Evolutionary conservation across 1,140 invertebrate species (phyloP).

Genomic region (Drosophila bocqueti): DNA sequence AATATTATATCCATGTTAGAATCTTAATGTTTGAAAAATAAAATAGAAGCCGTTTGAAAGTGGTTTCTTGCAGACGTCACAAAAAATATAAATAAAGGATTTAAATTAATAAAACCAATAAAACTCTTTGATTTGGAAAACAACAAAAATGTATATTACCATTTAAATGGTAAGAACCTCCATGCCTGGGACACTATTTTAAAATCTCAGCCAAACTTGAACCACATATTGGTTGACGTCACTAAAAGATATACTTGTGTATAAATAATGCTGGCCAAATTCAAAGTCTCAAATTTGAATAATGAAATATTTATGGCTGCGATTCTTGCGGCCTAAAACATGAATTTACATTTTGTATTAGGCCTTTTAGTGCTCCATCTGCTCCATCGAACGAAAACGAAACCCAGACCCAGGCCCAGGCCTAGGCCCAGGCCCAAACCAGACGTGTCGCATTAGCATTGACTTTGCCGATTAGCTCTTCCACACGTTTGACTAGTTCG

Average conservation of each 20-base stretch:
- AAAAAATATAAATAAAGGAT: constrained; percentile 1
- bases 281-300: constrained; percentile 32
- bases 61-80: background rate
- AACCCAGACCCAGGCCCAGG: constrained; percentile 11
- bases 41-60: background rate
- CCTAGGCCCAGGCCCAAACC: background rate
- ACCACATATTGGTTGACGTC: constrained; percentile 28
- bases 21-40: background rate
- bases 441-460: constrained; percentile 47
- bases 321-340: constrained; percentile 28
- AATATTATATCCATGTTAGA: constrained; percentile 5
- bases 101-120: background rate
- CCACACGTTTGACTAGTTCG: constrained; percentile 46
- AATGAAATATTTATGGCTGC: constrained; percentile 50
- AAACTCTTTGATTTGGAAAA: background rate
- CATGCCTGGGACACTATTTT: background rate
- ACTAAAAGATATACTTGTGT: constrained; percentile 11
- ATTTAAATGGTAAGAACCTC: constrained; percentile 6
- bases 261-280: constrained; percentile 18
- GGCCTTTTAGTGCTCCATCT: constrained; percentile 31
- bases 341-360: constrained; percentile 40
- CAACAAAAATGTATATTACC: background rate
- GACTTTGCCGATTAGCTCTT: constrained; percentile 44
- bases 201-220: constrained; percentile 8
- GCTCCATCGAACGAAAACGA: constrained; percentile 31